Evolutionary conservation across 2,888 invertebrate species (phyloP).

Genomic region (Caenorhabditis becei): DNA sequence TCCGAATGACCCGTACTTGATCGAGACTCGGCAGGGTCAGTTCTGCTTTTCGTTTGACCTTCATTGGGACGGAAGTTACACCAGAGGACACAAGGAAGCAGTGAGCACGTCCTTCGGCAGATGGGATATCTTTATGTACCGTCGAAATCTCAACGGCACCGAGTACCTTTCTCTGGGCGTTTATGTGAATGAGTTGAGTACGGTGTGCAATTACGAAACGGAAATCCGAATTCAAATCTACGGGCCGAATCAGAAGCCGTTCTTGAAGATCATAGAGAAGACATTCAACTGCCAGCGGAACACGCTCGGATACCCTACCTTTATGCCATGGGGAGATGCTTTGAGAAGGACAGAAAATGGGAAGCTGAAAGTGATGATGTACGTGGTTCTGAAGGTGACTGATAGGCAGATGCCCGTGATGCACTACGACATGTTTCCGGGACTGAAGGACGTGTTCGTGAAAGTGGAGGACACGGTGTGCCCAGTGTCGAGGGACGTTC

Average conservation of each 20-base stretch:
- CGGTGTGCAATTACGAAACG: neutral
- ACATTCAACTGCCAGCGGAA: neutral
- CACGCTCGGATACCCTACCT: slow-evolving; percentile 23
- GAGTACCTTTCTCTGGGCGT: slow-evolving; percentile 12
- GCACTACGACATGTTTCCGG: slow-evolving; percentile 11
- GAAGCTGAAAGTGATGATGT: neutral
- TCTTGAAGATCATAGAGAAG: neutral
- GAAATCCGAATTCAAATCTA: neutral
- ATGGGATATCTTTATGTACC: slow-evolving; percentile 18
- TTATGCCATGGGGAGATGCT: slow-evolving; percentile 21
- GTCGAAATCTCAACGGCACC: neutral
- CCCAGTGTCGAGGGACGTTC: slow-evolving; percentile 27
- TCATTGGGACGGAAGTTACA: neutral
- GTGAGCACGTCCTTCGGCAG: slow-evolving; percentile 4
- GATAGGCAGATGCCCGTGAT: neutral
- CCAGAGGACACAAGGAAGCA: neutral
- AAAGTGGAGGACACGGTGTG: neutral
- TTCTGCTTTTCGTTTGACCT: neutral
- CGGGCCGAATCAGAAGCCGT: neutral
- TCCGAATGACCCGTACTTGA: slow-evolving; percentile 1
- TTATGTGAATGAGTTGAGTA: slow-evolving; percentile 3
- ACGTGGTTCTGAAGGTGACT: neutral
- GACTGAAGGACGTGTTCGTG: slow-evolving; percentile 11
- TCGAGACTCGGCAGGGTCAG: neutral
- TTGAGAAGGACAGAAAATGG: neutral